Base-by-base conservation (phyloP, 2,888 invertebrate species). In the Ectobius pallidus region DNA sequence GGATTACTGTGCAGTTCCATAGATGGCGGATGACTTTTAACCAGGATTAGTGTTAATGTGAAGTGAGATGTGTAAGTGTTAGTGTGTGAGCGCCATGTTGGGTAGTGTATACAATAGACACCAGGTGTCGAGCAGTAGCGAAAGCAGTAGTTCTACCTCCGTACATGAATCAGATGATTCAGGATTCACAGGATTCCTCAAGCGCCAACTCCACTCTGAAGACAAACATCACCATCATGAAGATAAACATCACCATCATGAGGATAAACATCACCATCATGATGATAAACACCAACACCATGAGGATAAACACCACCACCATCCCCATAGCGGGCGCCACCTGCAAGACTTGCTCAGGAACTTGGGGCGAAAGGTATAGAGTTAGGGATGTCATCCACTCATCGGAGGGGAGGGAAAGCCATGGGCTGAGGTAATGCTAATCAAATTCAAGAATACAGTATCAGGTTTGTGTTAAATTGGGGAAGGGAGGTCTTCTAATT, bases 331-430 rank as follows among this genome's bases (percentile, higher is more conserved):
- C 30, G 58, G 89, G 79, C 89, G 88, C 79, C 89, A 91, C 82
- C 89, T 93, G 78, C 92, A 92, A 79, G 93, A 93, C 79, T 83
- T 93, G 81, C 89, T 93, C 68, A 87, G 91, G 77, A 90, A 91
- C 78, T 91, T 93, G 77, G 89, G 92, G 27, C 91, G 92, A 80
- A 91, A 90, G 81, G 87, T 93, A 42, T 46, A n/a, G 46, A n/a
- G 11, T 6, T 52, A 14, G 52, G 25, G 25, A 52, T 34, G 11
- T 7, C 34, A 11, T 34, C 34, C 34, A n/a, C n/a, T n/a, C n/a
- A n/a, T n/a, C n/a, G n/a, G n/a, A n/a, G n/a, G n/a, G n/a, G n/a
- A n/a, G n/a, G n/a, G n/a, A n/a, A n/a, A n/a, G n/a, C n/a, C n/a
- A n/a, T n/a, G n/a, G n/a, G n/a, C n/a, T n/a, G n/a, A n/a, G n/a